Base-by-base conservation (phyloP, 2,888 invertebrate genomes). In the Epinotia ramella region DNA sequence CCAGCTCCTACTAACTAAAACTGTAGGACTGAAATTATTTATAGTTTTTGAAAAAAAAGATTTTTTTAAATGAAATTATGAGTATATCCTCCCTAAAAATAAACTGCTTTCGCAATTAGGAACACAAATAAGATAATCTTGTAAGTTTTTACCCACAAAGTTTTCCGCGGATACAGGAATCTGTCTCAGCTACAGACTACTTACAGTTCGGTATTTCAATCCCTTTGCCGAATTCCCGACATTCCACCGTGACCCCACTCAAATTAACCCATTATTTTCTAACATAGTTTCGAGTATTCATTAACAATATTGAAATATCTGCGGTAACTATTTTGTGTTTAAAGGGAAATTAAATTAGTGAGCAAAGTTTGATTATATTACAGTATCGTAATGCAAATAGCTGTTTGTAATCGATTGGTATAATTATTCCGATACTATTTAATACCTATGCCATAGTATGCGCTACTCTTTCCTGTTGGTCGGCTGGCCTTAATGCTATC, bases 221-320 rank as follows among this genome's bases (percentile, higher is more conserved):
- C 85, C 87, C 85, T 86, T 84, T 85, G 81, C 80, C 81, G 82
- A 83, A 88, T 88, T 84, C 84, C 84, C 70, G 46, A 77, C 82
- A 87, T 88, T 85, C 86, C 84, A 67, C 78, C 78, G 80, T 80
- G 83, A 84, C 84, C 88, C 81, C 83, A 86, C 84, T 84, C 82
- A 87, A 88, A 88, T 89, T 86, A 88, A 88, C 87, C 87, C 84
- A 88, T 88, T 88, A 88, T 86, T 87, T 87, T 78, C 79, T 79
- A 81, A 82, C 81, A 86, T 87, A 86, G 86, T 88, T 88, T 79
- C 74, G 77, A 78, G 78, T 68, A 77, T 78, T 75, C 75, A 78
- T 77, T 79, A 80, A 80, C 73, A 73, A 73, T 77, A 75, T 69
- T 77, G 75, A 75, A 79, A 79, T 78, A 76, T 72, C 71, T 76